Percentiles rank a stretch among this genome's conserved stretches.
Evolutionary conservation across 2,888 invertebrate species (phyloP).

Genomic region (Tenthredo amoena): DNA sequence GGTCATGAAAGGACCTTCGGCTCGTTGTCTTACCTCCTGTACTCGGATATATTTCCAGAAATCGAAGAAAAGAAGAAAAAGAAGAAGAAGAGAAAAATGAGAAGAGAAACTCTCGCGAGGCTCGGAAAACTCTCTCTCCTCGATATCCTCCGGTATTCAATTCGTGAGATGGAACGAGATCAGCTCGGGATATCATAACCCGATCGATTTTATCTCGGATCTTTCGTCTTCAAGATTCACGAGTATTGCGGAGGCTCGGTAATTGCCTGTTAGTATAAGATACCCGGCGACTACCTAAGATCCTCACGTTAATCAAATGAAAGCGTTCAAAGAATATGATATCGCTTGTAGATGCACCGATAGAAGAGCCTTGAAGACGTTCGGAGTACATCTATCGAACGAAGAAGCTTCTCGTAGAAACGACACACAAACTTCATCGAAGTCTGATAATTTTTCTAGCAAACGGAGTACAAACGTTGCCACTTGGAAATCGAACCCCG

Average conservation of each 20-base stretch:
- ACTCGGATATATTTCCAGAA: neutral
- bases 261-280: constrained; percentile 52
- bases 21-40: neutral
- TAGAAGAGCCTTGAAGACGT: neutral
- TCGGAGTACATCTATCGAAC: neutral
- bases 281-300: neutral
- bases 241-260: constrained; percentile 12
- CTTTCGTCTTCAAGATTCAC: neutral
- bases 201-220: neutral
- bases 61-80: neutral
- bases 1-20: neutral
- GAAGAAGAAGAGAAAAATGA: neutral
- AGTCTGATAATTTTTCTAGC: constrained; percentile 5
- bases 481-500: neutral
- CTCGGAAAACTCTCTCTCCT: neutral
- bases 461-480: neutral
- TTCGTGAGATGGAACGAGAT: neutral
- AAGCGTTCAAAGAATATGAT: neutral
- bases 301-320: constrained; percentile 25
- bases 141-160: neutral
- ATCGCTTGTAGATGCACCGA: too few relatives aligned
- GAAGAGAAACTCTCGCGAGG: neutral
- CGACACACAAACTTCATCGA: neutral
- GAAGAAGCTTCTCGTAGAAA: neutral
- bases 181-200: neutral